Base-by-base conservation (phyloP, 2,888 invertebrate genomes). In the Phyllotreta striolata region DNA sequence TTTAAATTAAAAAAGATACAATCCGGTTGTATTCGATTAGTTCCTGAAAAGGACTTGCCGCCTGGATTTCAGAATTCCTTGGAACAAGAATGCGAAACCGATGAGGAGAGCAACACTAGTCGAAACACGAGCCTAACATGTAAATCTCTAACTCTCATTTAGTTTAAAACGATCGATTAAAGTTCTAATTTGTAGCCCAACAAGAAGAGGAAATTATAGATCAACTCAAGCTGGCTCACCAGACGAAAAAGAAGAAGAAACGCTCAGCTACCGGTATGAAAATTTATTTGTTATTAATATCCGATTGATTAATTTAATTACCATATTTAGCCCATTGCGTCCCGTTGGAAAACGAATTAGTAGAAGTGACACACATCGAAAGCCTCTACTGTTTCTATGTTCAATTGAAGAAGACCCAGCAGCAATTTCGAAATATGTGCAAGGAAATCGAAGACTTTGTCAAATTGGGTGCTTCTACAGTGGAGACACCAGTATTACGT, bases 311-410 rank as follows among this genome's bases (percentile, higher is more conserved):
- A 24, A 35, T 37, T 59, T 51, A 39, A 24, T 46, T 46, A 6
- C 8, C 12, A 47, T 57, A n/a, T 57, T 44, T 24, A 40, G 40
- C 38, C 6, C 9, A 9, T 41, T 43, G 62, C 39, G 47, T 60
- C 46, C 44, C 59, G 4, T 59, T 62, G 51, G 69, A 68, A 44
- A 64, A 66, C 34, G 71, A 70, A 41, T 63, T 64, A 54, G 73
- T 77, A 9, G 70, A 70, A 41, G 71, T 78, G 4, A 75, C 76
- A 5, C 77, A 78, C 51, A 74, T 78, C 34, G 73, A 76, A 62
- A 74, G 74, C 5, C 68, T 77, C 52, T 72, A 76, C 34, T 73
- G 73, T 59, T 76, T 78, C 63, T 78, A 72, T 55, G 70, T 77
- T 4, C 77, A 76, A 55, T 57, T 71, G 12, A 73, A 72, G 59